Percentiles rank a stretch among this genome's conserved stretches.
phyloP scores from a whole-genome alignment of 2,888 invertebrate species.

The Clusia tigrina region DNA sequence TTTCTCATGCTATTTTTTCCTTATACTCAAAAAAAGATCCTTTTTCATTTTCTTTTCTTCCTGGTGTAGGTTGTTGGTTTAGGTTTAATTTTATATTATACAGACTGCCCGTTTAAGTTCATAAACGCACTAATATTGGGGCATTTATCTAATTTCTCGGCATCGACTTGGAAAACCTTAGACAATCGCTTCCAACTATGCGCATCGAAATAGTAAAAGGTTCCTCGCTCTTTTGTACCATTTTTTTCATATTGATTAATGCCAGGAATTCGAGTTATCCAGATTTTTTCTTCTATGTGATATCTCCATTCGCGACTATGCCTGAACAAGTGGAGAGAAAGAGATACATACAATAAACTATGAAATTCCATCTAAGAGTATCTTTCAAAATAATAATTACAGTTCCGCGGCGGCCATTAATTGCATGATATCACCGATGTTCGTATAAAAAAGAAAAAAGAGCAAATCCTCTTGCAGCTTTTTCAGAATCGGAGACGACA shows the following conservation, averaged over 20 bases:
- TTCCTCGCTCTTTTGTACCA: constrained; percentile 95
- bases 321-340: constrained; percentile 67
- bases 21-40: constrained; percentile 21
- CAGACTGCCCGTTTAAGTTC: constrained; percentile 65
- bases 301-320: constrained; percentile 99
- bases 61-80: no score
- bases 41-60: constrained; percentile 45
- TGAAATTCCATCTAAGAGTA: not conserved
- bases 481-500: constrained; percentile 94
- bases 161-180: constrained; percentile 98
- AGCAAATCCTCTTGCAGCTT: constrained; percentile 98
- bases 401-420: constrained; percentile 96
- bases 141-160: constrained; percentile 93
- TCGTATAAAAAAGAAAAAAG: constrained; percentile 99
- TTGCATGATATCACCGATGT: constrained; percentile 97
- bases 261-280: constrained; percentile 98
- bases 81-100: constrained; percentile 64
- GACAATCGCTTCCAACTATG: constrained; percentile 99
- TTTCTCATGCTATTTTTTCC: constrained; percentile 35
- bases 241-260: constrained; percentile 94
- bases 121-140: constrained; percentile 65
- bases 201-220: constrained; percentile 99
- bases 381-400: constrained; percentile 71
- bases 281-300: constrained; percentile 98
- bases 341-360: not conserved